Base-by-base conservation (phyloP, 2,113 vertebrate genomes). In the Australoheros scitulus region DNA sequence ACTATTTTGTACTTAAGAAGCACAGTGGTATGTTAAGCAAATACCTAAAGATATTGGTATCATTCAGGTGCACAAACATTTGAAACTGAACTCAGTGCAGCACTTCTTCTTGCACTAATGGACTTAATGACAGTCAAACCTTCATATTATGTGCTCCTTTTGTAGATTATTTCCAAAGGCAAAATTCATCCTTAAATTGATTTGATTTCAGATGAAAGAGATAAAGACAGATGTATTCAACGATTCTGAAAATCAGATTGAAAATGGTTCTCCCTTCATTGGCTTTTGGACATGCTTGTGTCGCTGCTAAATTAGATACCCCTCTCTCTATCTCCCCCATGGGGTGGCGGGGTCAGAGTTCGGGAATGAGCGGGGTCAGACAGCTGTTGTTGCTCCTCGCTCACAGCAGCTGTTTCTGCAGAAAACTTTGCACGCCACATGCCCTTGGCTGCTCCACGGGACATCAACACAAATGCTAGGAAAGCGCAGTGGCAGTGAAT, bases 341-440 rank as follows among this genome's bases (percentile, higher is more conserved):
- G 90, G 89, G 89, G 87, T n/a, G 57, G 34, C 4, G 2, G 68
- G 91, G 92, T 94, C 86, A 91, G 80, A 43, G 91, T 32, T 90
- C 76, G 61, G 83, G 76, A 72, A 80, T 18, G 47, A 85, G 56
- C 0, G 1, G 88, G 93, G 93, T 93, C 94, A 93, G 81, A 89
- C 94, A 94, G 93, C 94, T 95, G 94, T 94, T 95, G 94, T 93
- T 94, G 92, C 93, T 89, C 59, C 77, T 80, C 20, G 47, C 81
- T 91, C 86, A 18, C 80, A 77, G 91, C 94, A 88, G 93, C 91
- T 95, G 92, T 90, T 80, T 91, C 86, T 22, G 83, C 64, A 10
- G 88, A 88, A 93, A 91, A 92, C 80, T 88, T 82, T 87, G 84
- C 55, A 36, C 32, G 26, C 36, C 68, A 76, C 82, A 91, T 52